Evolutionary conservation across 2,113 vertebrate species (phyloP), one percentile per base, ranked within the genome.

Genomic region (Calonectris borealis): DNA sequence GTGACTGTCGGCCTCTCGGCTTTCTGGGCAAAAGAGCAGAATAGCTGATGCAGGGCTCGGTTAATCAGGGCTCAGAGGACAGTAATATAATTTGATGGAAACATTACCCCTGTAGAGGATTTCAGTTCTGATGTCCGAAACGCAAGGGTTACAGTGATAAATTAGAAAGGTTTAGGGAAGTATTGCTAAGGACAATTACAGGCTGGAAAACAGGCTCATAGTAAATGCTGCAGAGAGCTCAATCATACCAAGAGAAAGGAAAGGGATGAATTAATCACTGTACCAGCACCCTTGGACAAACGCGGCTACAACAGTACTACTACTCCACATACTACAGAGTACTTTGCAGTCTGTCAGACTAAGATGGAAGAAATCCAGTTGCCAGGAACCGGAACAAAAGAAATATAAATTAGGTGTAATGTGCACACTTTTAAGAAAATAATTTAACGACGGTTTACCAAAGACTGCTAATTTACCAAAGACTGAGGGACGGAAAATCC

Each of bases 21-120:
- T 60, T 88, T 88, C 79, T 73, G 79, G 32, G 38, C 64, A 78
- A 46, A 85, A 77, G 26, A 88, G n/a, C 58, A 76, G 58, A 91
- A 77, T 54, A 88, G 85, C 79, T 93, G 84, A 90, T 94, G 68
- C 88, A 94, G 88, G 34, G 27, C 57, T 93, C 75, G 54, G 79
- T 79, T 86, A 92, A 92, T 86, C 85, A 86, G 79, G 44, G 71
- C 84, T 92, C 76, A 42, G 42, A 88, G 58, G 66, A 69, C 52
- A 73, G 46, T 52, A 83, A 88, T 15, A 55, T 70, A 58, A 86
- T 90, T 68, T 60, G 83, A 94, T 73, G 68, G 71, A 68, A 94
- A 40, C 79, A 70, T 77, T 70, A 54, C 24, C 64, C 49, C 29
- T 26, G 19, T 70, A n/a, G 36, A 88, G 61, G 40, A 7, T 55